Conservation (phyloP, 2,113 vertebrate species). For the Cochlearius cochlearius region DNA sequence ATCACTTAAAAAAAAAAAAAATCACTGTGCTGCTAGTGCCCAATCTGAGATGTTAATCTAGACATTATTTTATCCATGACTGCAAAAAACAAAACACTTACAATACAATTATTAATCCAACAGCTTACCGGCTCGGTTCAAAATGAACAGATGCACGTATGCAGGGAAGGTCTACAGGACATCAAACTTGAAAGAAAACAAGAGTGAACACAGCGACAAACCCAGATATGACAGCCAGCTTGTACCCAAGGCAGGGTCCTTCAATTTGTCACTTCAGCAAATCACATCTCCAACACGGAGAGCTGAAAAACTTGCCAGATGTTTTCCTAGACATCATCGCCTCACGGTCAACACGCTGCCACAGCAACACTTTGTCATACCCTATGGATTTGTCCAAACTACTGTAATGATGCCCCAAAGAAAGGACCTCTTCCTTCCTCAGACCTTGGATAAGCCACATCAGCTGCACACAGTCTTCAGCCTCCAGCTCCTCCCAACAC, state of each 20-base stretch:
- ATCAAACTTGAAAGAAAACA: background rate
- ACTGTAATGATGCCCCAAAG: background rate
- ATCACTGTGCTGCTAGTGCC: background rate
- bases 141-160: background rate
- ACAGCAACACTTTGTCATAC: background rate
- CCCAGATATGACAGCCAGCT: background rate
- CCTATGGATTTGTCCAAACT: background rate
- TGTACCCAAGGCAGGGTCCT: background rate
- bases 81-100: background rate
- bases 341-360: accelerated
- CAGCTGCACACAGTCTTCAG: background rate
- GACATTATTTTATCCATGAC: accelerated
- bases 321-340: background rate
- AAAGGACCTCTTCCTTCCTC: background rate
- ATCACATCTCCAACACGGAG: background rate
- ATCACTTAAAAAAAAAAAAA: background rate
- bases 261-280: background rate
- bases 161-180: background rate
- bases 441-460: background rate
- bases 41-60: background rate
- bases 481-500: background rate
- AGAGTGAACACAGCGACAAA: background rate
- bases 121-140: background rate
- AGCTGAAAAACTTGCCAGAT: background rate
- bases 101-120: background rate